Percentiles rank a stretch among this genome's conserved stretches.
These are phyloP conservation scores for Tolmerus cingulatus DNA, from an alignment of 2,888 invertebrate genomes.

Conservation along the genomic window DNA sequence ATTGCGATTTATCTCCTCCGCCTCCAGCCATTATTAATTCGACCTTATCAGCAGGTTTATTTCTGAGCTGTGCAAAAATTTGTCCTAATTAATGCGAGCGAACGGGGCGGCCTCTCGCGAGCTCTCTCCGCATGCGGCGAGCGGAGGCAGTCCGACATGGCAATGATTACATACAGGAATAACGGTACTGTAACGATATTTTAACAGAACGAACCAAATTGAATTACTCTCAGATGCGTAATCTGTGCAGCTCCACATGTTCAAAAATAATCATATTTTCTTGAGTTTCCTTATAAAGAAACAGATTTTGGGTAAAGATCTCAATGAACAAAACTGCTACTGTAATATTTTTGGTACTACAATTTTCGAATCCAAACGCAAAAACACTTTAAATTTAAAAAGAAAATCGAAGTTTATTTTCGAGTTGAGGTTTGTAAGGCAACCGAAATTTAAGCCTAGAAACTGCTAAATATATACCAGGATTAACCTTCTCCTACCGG, in stretches of 20 bases:
- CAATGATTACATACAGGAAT: neutral
- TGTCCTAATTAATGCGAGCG: neutral
- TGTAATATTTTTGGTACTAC: no score
- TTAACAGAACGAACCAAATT: neutral
- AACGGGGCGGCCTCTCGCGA: neutral
- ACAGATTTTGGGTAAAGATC: no score
- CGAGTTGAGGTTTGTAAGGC: no score
- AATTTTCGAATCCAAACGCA: no score
- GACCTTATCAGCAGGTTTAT: conserved; percentile 5
- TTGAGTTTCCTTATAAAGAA: neutral
- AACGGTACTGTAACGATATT: neutral
- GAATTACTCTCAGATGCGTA: neutral
- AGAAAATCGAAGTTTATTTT: no score
- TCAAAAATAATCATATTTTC: neutral
- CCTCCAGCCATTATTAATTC: neutral
- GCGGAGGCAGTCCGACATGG: neutral
- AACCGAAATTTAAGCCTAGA: no score
- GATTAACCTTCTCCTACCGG: no score
- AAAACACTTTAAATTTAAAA: no score
- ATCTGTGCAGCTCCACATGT: neutral
- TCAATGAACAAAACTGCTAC: no score
- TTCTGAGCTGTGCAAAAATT: neutral
- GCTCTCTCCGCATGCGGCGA: neutral
- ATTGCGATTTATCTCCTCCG: conserved; percentile 5
- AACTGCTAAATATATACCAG: no score